phyloP scores from a whole-genome alignment of 2,797 vertebrate species.

The Argyrosomus regius region DNA sequence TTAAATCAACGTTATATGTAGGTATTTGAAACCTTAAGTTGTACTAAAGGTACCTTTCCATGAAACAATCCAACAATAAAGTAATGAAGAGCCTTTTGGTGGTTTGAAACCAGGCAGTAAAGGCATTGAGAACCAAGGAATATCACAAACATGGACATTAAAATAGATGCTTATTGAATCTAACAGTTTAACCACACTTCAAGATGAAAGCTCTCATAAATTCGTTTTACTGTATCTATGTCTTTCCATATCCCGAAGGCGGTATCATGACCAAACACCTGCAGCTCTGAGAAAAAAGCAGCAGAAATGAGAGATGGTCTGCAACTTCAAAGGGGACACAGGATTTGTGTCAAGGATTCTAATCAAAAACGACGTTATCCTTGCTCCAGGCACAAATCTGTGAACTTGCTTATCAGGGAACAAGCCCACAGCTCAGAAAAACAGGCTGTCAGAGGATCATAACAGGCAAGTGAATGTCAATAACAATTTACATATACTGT shows the following conservation, averaged over 20 bases:
- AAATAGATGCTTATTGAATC: slow-evolving; percentile 27
- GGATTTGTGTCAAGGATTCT: slow-evolving; percentile 72
- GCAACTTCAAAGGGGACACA: slow-evolving; percentile 63
- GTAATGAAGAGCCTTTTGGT: background rate
- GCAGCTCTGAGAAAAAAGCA: slow-evolving; percentile 36
- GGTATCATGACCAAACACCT: slow-evolving; percentile 66
- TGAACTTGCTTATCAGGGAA: slow-evolving; percentile 57
- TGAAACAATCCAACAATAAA: background rate
- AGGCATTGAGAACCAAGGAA: slow-evolving; percentile 3
- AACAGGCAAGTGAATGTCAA: slow-evolving; percentile 23
- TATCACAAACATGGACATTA: slow-evolving; percentile 12
- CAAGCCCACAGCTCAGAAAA: slow-evolving; percentile 31
- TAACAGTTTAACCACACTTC: slow-evolving; percentile 50
- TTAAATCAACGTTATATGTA: background rate
- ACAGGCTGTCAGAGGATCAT: slow-evolving; percentile 12
- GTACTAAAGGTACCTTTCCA: background rate
- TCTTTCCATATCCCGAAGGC: slow-evolving; percentile 47
- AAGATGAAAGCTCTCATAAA: slow-evolving; percentile 59
- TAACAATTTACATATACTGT: background rate
- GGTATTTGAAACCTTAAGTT: background rate
- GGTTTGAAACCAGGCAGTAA: background rate
- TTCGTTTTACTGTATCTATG: slow-evolving; percentile 37
- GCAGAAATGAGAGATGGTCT: slow-evolving; percentile 47
- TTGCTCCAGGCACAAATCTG: slow-evolving; percentile 59
- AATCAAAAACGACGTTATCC: slow-evolving; percentile 64